Base-by-base conservation (phyloP, 2,797 vertebrate species). In the Parambassis ranga region DNA sequence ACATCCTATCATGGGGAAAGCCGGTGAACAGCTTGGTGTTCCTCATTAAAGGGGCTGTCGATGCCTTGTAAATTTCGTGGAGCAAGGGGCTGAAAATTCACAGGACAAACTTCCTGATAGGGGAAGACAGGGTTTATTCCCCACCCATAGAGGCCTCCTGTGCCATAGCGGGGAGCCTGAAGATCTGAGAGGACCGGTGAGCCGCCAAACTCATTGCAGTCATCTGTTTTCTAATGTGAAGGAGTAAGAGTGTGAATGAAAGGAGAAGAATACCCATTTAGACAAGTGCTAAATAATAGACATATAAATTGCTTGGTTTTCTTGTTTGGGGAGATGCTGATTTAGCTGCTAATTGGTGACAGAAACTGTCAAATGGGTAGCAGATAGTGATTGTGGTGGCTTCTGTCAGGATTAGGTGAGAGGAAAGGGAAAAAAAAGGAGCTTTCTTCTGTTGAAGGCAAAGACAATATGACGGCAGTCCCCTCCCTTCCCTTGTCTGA, bases 291-390 rank as follows among this genome's bases (percentile, higher is more conserved):
- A 91, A 84, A 84, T 85, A 90, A 92, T 88, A 92, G 89, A 92
- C 91, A 83, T 90, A 90, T 90, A 92, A 92, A 93, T 91, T 88
- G 89, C 90, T 83, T 80, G 49, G 74, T 90, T 90, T 88, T 94
- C 92, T 92, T 96, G 94, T 96, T 96, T 94, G 93, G 91, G 62
- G 94, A 95, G 95, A 94, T 93, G 94, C 96, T 95, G 96, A 98
- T 98, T 99, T 97, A 96, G 94, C 94, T 96, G 95, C 96, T 99
- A 98, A 98, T 99, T 99, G 96, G 95, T 97, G 97, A 99, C 97
- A 99, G 96, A 97, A 98, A 94, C 96, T 98, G 96, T 98, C 96
- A 99, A 95, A 93, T 81, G 95, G 93, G 92, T 94, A 95, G 94
- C 95, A 96, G 93, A 91, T 94, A 95, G 94, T 93, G 93, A 93